Evolutionary conservation across 2,797 vertebrate genomes (phyloP), one percentile per base, ranked within the genome.

Genomic region (Pelochelys cantorii): DNA sequence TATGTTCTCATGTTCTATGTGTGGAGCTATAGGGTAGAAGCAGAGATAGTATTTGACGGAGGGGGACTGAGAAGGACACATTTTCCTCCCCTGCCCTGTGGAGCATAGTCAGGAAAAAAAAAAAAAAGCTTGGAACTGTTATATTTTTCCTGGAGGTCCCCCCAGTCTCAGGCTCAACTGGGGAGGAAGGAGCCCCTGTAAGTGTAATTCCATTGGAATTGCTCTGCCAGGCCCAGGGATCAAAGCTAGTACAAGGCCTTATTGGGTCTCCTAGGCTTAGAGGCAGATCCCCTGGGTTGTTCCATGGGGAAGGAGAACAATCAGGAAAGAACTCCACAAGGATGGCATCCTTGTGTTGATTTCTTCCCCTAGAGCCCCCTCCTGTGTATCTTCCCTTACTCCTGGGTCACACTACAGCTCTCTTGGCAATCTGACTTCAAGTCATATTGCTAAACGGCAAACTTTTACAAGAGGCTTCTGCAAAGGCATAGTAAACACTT

Each of bases 131-230:
- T 95, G 95, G 95, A 91, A 96, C 78, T 0, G 0, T 48, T 85
- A 79, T 93, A 91, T 74, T 93, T 97, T 96, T 96, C 84, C 94
- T 77, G 42, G 71, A 81, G 93, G 88, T 93, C 88, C 94, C 57
- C 4, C 11, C 57, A 11, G 85, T 89, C 86, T 2, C 84, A 85
- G 94, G 94, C 86, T 89, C 60, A 59, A 89, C 60, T 81, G 95
- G 95, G 94, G 94, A 96, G 92, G 84, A 96, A 79, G 27, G 48
- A 52, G 74, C 48, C 78, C 75, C 68, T 81, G 91, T 89, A 93
- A 96, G 92, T 34, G 60, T 15, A 86, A 22, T 42, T 88, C 85
- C 80, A 93, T 31, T 95, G 83, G 93, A 95, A 94, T 23, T 77
- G 85, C 81, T 92, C 48, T 94, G 90, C 79, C n/a, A 94, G 74